Evolutionary conservation across 2,797 vertebrate species (phyloP).

Genomic region (Microctenopoma stevenorrisi): DNA sequence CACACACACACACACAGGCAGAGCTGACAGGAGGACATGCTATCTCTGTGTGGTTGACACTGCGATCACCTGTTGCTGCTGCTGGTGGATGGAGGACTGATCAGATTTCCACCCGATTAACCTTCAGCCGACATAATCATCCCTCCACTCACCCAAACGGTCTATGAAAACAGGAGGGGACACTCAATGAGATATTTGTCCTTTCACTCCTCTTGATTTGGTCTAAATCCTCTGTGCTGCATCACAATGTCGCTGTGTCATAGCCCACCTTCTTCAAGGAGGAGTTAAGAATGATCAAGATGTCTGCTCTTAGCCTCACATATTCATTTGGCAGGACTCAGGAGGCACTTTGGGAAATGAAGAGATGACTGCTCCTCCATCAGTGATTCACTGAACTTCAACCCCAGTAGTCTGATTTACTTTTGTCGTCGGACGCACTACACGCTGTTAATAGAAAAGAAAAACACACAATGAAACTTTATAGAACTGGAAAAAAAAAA

Average conservation of each 20-base stretch:
- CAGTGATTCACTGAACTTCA: neutral
- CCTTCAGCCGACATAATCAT: conserved; percentile 30
- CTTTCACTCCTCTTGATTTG: conserved; percentile 18
- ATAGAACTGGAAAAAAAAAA: too few species aligned
- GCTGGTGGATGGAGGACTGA: conserved; percentile 24
- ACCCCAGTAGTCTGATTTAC: neutral
- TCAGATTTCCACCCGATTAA: conserved; percentile 45
- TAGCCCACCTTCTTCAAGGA: conserved; percentile 2
- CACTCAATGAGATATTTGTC: conserved; percentile 15
- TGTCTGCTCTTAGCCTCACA: conserved; percentile 6
- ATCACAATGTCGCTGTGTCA: conserved; percentile 7
- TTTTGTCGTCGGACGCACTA: neutral
- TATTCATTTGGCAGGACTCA: conserved; percentile 2
- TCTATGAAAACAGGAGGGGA: conserved; percentile 16
- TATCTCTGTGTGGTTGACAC: conserved; percentile 23
- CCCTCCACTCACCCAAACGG: neutral
- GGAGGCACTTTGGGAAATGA: conserved; percentile 17
- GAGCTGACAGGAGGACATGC: conserved; percentile 17
- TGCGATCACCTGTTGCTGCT: conserved; percentile 40
- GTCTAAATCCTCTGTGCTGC: conserved; percentile 23
- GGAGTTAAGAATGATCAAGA: conserved; percentile 12
- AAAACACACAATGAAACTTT: neutral
- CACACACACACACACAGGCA: neutral
- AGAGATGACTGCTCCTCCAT: neutral
- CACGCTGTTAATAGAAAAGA: too few species aligned